Conservation (phyloP, 2,888 invertebrate species). For the Polia nebulosa region DNA sequence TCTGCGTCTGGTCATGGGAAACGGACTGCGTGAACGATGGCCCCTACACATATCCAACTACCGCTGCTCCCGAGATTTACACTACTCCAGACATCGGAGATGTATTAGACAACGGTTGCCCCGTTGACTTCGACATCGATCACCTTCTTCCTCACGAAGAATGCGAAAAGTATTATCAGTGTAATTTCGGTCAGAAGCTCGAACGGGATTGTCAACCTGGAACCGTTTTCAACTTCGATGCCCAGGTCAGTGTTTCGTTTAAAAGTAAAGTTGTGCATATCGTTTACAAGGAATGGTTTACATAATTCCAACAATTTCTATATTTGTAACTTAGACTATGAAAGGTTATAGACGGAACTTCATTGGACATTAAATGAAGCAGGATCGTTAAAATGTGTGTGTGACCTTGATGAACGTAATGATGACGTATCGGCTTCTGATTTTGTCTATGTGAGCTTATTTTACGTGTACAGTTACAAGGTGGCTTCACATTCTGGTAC, state of each 20-base stretch:
- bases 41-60: slow-evolving; percentile 30
- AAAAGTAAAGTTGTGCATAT: slow-evolving; percentile 3
- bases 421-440: too few relatives aligned
- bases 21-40: slow-evolving; percentile 39
- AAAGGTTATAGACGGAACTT: too few relatives aligned
- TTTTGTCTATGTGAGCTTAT: too few relatives aligned
- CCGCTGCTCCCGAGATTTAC: not conserved
- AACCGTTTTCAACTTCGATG: slow-evolving; percentile 72
- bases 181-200: slow-evolving; percentile 70
- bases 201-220: slow-evolving; percentile 69
- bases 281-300: too few relatives aligned
- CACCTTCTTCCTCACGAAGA: slow-evolving; percentile 75
- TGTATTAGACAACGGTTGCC: slow-evolving; percentile 73
- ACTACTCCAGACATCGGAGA: slow-evolving; percentile 26
- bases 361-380: too few relatives aligned
- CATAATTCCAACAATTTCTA: too few relatives aligned
- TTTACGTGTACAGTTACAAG: too few relatives aligned
- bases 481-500: too few relatives aligned
- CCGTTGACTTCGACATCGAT: slow-evolving; percentile 67
- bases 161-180: slow-evolving; percentile 77
- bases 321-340: too few relatives aligned
- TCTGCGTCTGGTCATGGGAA: slow-evolving; percentile 45
- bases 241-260: slow-evolving; percentile 71
- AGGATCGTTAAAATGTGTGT: too few relatives aligned
- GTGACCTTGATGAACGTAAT: too few relatives aligned